Base-by-base conservation (phyloP, 37 sponge, comb jelly and placozoan genomes). In the Bolinopsis microptera region DNA sequence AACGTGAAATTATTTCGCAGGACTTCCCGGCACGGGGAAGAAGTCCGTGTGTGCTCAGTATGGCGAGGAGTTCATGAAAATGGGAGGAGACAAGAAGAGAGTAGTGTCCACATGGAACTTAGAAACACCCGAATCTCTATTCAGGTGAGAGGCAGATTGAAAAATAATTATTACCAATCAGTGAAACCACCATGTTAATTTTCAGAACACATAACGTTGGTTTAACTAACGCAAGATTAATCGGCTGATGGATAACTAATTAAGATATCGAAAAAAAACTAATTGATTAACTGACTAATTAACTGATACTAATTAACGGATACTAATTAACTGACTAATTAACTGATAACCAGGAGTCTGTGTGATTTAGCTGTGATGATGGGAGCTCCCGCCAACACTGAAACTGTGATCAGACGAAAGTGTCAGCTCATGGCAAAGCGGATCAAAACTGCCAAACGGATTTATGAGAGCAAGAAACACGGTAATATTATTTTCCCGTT, bases 351-450 rank as follows among this genome's bases (percentile, higher is more conserved):
- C 83, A 86, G 90, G 61, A 41, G 61, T 26, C 61, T 86, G 61
- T 86, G 90, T 34, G 90, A 86, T 27, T 25, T 86, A 9, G 90
- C 90, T 0, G 90, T 86, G 0, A 86, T 86, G 90, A 86, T 86
- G 90, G 90, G 90, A 35, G 40, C 90, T 21, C 90, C 90, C 26
- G 38, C 32, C 40, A 86, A 86, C 25, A 86, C 90, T 25, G 90
- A 86, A 39, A 86, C 90, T 23, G 90, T 86, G n/a, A 86, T 86
- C 61, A 8, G 90, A 24, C 3, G 90, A 30, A 86, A 86, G 61
- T 86, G 90, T 38, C 90, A 86, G 61, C 90, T 86, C 61, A 86
- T 86, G 90, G 5, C 90, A 0, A 86, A 86, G 61, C 32, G 90
- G 61, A 86, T 86, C 90, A 86, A 86, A 41, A 34, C 90, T 8